Evolutionary conservation across 2,888 invertebrate species (phyloP), one percentile per base, ranked within the genome.

Genomic region (Suillia variegata): DNA sequence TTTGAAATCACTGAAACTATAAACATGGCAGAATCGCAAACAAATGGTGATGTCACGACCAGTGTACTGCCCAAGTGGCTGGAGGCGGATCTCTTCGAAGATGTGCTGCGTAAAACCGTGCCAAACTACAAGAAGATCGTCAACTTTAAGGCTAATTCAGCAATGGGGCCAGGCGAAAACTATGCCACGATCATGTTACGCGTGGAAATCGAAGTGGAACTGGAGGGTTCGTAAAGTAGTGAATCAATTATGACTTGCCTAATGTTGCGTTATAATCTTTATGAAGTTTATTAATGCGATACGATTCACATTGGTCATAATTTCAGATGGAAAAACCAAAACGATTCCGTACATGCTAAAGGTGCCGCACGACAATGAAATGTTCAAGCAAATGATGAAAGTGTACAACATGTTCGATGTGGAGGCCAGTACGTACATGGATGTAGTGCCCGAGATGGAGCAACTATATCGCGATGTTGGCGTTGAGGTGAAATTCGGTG

Each of bases 121-220:
- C 52, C 64, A 0, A 60, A 65, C 6, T 71, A 64, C 17, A 53
- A 59, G 15, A 61, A 55, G 58, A 70, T 69, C 2, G 61, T 52
- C n/a, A 58, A 59, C 2, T 74, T 77, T 51, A 69, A 64, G 8
- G 66, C 66, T 0, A 56, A 47, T 6, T 63, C 63, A 1, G 78
- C 76, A 8, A 55, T 65, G 2, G 67, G 62, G 2, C 67, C 71
- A 0, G 80, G 79, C 0, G 80, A 81, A 59, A 80, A 80, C 58
- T 80, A 74, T 63, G 65, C 73, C n/a, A 78, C 79, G 0, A 52
- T 75, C 2, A 75, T 80, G 74, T 47, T 77, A 21, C 69, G 79
- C 10, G 21, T 75, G 2, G 54, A 64, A 15, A 64, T 79, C 12
- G 71, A 71, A 1, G 56, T 76, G 12, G 71, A 76, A 48, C 55